Evolutionary conservation across 1,140 invertebrate genomes (phyloP).

Genomic region (Aethina tumida): DNA sequence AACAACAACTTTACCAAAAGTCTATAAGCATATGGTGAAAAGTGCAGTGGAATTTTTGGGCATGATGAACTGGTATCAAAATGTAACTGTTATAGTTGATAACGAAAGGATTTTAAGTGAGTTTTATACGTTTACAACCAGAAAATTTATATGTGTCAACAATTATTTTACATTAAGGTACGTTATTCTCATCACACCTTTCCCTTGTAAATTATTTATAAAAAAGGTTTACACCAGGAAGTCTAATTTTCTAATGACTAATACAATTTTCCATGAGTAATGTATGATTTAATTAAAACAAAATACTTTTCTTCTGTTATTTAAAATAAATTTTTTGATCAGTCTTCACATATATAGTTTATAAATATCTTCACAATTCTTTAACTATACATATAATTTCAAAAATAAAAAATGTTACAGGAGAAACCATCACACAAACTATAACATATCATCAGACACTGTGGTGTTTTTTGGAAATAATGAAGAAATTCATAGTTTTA

Average conservation of each 20-base stretch:
- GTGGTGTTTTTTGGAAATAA: neutral
- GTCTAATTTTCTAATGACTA: too few species aligned
- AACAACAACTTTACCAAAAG: conserved; percentile 4
- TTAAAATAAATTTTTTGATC: too few species aligned
- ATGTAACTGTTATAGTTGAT: conserved; percentile 26
- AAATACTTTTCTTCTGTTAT: too few species aligned
- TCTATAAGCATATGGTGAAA: conserved; percentile 15
- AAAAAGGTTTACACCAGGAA: too few species aligned
- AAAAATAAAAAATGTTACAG: too few species aligned
- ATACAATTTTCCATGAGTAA: too few species aligned
- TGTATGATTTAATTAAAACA: too few species aligned
- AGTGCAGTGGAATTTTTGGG: conserved; percentile 21
- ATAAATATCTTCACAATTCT: too few species aligned
- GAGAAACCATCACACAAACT: too few species aligned
- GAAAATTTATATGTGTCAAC: conserved; percentile 26
- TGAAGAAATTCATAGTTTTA: neutral
- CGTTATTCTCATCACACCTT: conserved; percentile 5
- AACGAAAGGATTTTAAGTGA: conserved; percentile 21
- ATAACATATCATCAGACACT: too few species aligned
- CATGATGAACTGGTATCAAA: conserved; percentile 21
- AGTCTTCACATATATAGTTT: too few species aligned
- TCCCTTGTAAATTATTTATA: neutral
- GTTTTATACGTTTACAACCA: conserved; percentile 24
- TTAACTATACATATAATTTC: too few species aligned
- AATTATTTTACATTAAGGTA: conserved; percentile 17